Evolutionary conservation across 2,888 invertebrate genomes (phyloP), one percentile per base, ranked within the genome.

Genomic region (Plebejus argus): DNA sequence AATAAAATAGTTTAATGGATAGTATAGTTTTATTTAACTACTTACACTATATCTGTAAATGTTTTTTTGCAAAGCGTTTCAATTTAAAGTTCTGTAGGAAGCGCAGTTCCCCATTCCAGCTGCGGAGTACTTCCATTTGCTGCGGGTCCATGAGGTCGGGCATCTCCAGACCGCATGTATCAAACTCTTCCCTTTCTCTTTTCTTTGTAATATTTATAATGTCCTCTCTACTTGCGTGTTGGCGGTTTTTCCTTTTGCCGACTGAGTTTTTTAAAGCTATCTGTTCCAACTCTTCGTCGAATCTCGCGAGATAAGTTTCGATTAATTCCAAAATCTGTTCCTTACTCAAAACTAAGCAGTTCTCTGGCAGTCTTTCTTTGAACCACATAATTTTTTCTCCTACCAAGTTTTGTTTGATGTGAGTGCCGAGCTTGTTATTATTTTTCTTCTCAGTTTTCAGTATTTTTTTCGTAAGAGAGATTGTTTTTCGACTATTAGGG

Each of bases 301-400:
- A 97, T 53, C 92, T 87, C 56, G 87, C 81, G 78, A 93, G 88
- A 86, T 95, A 96, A 87, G 86, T 89, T 83, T 95, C 91, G 71
- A 96, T 94, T 70, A 96, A 85, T 70, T 94, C 90, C 74, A 95
- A 89, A 20, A 96, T 93, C 83, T 96, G 95, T 83, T 95, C 91
- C 61, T 96, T 95, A 33, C 94, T 95, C 78, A 96, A 95, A 78
- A 91, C 90, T 8, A 91, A 86, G 70, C 90, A 89, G 20, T 89
- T 91, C 78, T 95, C 95, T 0, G 96, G 94, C 83, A 97, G 89
- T 82, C 96, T 94, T 53, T 96, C 95, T 82, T 96, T 94, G 83
- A 98, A 97, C 98, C 98, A 98, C 45, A 95, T 82, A 76, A 97
- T 91, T 90, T 97, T 98, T 85, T 98, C 97, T 61, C 96, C 97